Conservation (phyloP, 2,888 invertebrate species). For the Strigamia maritima region DNA sequence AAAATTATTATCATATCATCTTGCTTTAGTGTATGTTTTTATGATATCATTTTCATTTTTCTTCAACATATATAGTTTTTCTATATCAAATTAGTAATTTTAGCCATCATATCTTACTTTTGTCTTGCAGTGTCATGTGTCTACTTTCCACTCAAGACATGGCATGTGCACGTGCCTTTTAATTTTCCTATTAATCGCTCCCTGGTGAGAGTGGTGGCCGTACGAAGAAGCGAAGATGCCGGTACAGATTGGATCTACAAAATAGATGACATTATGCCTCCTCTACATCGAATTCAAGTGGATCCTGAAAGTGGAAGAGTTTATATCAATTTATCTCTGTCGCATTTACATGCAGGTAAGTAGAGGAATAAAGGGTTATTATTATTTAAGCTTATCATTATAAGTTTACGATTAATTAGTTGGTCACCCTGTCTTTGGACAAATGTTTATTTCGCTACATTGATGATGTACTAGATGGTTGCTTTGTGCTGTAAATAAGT, state of each 20-base stretch:
- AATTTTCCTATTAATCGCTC: constrained; percentile 1
- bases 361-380: not conserved
- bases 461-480: too few relatives aligned
- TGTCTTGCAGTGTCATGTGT: not conserved
- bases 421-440: too few relatives aligned
- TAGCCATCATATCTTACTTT: not conserved
- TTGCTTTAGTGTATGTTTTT: too few relatives aligned
- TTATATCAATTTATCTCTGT: not conserved
- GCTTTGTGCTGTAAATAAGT: too few relatives aligned
- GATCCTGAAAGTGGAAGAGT: not conserved
- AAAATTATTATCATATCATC: too few relatives aligned
- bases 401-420: too few relatives aligned
- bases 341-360: not conserved
- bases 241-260: not conserved
- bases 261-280: not conserved
- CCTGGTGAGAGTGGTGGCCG: constrained; percentile 1
- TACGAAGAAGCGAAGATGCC: not conserved
- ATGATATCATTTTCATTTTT: too few relatives aligned
- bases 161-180: constrained; percentile 9
- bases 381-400: too few relatives aligned
- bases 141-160: not conserved
- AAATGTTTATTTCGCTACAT: too few relatives aligned
- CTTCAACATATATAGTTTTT: too few relatives aligned
- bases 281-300: not conserved
- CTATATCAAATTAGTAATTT: not conserved